phyloP scores from a whole-genome alignment of 2,888 invertebrate species.

The Argyresthia goedartella region DNA sequence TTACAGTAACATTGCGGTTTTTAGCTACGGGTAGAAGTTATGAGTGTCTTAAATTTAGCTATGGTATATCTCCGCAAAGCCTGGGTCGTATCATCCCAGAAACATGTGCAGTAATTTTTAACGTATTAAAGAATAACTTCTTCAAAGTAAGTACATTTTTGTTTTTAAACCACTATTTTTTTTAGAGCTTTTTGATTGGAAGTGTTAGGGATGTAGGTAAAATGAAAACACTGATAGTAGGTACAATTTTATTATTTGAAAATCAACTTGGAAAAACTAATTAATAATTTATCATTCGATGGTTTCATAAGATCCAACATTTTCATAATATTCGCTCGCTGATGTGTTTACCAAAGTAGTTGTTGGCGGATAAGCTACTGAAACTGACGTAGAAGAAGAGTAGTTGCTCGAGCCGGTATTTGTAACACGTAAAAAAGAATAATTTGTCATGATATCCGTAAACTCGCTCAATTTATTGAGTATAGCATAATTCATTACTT shows the following conservation, averaged over 20 bases:
- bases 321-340: no score
- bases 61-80: conserved; percentile 7
- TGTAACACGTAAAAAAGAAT: no score
- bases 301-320: no score
- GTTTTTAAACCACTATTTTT: conserved; percentile 3
- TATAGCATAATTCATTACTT: conserved; percentile 5
- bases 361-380: no score
- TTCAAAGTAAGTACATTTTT: neutral
- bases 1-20: conserved; percentile 10
- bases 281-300: no score
- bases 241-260: no score
- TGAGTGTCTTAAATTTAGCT: conserved; percentile 3
- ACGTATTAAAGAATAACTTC: conserved; percentile 6
- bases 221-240: neutral
- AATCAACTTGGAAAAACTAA: no score
- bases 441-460: neutral
- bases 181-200: neutral
- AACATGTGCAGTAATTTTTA: conserved; percentile 12
- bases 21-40: conserved; percentile 9
- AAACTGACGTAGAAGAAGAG: no score
- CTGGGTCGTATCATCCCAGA: conserved; percentile 11
- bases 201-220: conserved; percentile 1
- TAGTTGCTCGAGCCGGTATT: no score
- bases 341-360: no score
- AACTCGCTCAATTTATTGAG: conserved; percentile 3